Percentiles rank a stretch among this genome's conserved stretches.
Conservation (phyloP, 2,797 vertebrate species). For the Syngnathus acus region DNA sequence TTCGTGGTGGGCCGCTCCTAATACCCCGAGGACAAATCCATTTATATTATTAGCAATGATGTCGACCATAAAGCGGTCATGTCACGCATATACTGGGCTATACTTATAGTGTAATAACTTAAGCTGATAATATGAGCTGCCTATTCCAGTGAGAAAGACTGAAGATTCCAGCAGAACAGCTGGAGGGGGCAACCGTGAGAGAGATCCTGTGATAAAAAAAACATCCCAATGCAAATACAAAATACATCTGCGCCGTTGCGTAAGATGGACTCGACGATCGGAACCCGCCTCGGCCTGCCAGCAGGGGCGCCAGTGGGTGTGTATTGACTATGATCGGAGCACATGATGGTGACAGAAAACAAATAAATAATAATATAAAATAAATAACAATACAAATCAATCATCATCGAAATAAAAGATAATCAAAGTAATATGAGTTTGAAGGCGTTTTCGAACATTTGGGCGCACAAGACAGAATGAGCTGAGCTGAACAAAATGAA, state of each 20-base stretch:
- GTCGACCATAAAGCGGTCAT: constrained; percentile 27
- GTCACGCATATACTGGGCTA: constrained; percentile 25
- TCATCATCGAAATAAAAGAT: too few species aligned
- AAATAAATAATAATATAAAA: neutral
- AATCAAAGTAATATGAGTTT: neutral
- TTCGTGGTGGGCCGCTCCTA: constrained; percentile 12
- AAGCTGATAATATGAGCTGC: constrained; percentile 24
- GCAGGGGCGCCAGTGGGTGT: neutral
- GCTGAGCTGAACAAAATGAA: constrained; percentile 17
- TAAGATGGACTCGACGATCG: constrained; percentile 16
- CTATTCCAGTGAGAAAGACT: constrained; percentile 30
- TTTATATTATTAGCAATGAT: constrained; percentile 20
- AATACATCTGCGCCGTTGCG: constrained; percentile 30
- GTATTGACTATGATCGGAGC: constrained; percentile 21
- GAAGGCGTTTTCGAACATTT: neutral
- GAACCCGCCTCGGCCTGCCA: constrained; percentile 8
- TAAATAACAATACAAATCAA: neutral
- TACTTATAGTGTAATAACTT: constrained; percentile 15
- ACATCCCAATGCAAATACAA: constrained; percentile 41
- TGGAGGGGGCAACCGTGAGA: constrained; percentile 30
- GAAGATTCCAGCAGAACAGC: constrained; percentile 42
- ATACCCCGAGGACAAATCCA: constrained; percentile 22
- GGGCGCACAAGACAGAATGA: constrained; percentile 12
- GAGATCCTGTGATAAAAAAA: constrained; percentile 32
- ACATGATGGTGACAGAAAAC: constrained; percentile 11